Percentiles rank a stretch among this genome's conserved stretches.
Conservation (phyloP, 92 coral and sea anemone genomes). For the Chrysogorgia sp. region DNA sequence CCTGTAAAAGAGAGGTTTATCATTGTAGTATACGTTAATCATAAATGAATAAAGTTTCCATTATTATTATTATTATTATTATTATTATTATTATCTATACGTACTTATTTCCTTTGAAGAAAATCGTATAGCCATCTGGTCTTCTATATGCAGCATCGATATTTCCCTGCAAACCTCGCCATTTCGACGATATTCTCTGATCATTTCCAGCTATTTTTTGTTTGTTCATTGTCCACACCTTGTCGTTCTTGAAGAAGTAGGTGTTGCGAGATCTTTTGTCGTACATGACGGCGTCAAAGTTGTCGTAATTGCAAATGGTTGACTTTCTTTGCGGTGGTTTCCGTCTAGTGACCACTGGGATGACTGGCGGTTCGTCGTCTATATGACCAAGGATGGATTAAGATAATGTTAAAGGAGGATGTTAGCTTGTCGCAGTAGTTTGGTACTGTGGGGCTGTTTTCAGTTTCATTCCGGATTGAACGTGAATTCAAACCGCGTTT, state of each 20-base stretch:
- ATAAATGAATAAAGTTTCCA: too few relatives aligned
- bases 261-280: constrained; percentile 9
- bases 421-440: too few relatives aligned
- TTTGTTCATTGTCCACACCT: constrained; percentile 29
- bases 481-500: too few relatives aligned
- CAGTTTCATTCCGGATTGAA: too few relatives aligned
- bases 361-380: too few relatives aligned
- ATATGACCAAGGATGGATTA: too few relatives aligned
- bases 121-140: constrained; percentile 52
- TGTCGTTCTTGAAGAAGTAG: constrained; percentile 4
- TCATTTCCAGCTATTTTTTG: constrained; percentile 12
- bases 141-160: constrained; percentile 72
- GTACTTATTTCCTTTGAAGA: constrained; percentile 71
- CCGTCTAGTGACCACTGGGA: neutral
- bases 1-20: too few relatives aligned
- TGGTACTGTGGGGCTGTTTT: too few relatives aligned
- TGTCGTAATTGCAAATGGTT: constrained; percentile 2
- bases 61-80: too few relatives aligned
- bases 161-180: constrained; percentile 11
- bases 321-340: neutral
- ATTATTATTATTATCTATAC: neutral
- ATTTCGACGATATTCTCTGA: constrained; percentile 30
- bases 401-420: too few relatives aligned
- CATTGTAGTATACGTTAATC: too few relatives aligned
- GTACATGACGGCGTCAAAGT: constrained; percentile 26